phyloP scores from a whole-genome alignment of 2,888 invertebrate genomes.

The Conus canariensis region DNA sequence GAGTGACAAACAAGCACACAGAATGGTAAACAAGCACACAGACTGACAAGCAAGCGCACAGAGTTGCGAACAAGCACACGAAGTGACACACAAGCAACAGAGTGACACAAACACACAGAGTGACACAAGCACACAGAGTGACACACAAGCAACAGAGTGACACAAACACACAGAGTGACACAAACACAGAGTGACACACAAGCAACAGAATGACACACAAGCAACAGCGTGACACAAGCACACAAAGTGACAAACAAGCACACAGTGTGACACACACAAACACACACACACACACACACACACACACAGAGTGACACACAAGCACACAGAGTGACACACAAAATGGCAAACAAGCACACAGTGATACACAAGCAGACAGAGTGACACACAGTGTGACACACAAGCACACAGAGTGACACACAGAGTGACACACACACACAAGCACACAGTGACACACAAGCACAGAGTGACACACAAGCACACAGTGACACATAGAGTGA shows the following conservation, averaged over 20 bases:
- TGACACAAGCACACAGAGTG: too few relatives aligned
- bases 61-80: not conserved
- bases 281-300: constrained; percentile 9
- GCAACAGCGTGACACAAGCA: not conserved
- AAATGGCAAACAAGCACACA: not conserved
- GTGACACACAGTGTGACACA: not conserved
- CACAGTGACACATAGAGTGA: not conserved
- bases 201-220: too few relatives aligned
- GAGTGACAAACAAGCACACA: not conserved
- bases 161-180: too few relatives aligned
- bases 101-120: too few relatives aligned
- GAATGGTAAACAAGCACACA: not conserved
- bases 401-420: not conserved
- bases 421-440: not conserved
- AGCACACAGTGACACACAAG: not conserved
- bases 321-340: not conserved
- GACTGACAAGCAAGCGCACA: not conserved
- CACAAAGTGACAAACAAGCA: not conserved
- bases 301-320: not conserved
- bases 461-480: not conserved
- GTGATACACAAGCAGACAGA: not conserved
- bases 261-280: not conserved
- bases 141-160: too few relatives aligned
- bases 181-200: too few relatives aligned
- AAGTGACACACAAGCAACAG: too few relatives aligned